Percentiles rank a stretch among this genome's conserved stretches.
phyloP scores from a whole-genome alignment of 2,888 invertebrate species.

The Heliconius ismenius region DNA sequence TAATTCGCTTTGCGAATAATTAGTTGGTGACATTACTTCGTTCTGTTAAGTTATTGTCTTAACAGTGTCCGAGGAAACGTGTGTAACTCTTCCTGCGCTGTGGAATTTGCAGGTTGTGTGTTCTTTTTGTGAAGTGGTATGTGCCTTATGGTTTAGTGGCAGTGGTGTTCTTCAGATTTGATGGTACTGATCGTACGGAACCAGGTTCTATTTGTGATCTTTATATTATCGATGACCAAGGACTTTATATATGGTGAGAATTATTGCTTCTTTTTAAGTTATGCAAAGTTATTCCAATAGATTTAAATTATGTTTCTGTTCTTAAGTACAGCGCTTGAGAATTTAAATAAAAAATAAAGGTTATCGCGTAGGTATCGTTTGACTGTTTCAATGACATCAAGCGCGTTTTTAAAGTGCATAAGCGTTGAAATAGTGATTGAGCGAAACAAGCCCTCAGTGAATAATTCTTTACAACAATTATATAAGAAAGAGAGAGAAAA shows the following conservation, averaged over 20 bases:
- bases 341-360: conserved; percentile 38
- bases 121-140: conserved; percentile 72
- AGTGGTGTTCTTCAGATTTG: conserved; percentile 61
- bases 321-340: conserved; percentile 11
- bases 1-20: conserved; percentile 75
- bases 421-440: conserved; percentile 17
- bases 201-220: conserved; percentile 69
- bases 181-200: conserved; percentile 44
- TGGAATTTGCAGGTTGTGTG: conserved; percentile 69
- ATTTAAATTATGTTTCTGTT: neutral
- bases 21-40: conserved; percentile 72
- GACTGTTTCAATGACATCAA: conserved; percentile 42
- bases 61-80: conserved; percentile 76
- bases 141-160: conserved; percentile 71
- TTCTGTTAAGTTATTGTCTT: conserved; percentile 68
- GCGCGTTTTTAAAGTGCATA: conserved; percentile 30
- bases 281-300: neutral
- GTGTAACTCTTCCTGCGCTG: conserved; percentile 69
- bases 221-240: conserved; percentile 48
- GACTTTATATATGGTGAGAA: conserved; percentile 70
- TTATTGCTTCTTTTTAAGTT: neutral
- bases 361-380: conserved; percentile 37
- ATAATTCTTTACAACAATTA: neutral
- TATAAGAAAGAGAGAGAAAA: neutral
- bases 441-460: neutral